Evolutionary conservation across 1,140 invertebrate species (phyloP).

Genomic region (Lysiphlebus fabarum): DNA sequence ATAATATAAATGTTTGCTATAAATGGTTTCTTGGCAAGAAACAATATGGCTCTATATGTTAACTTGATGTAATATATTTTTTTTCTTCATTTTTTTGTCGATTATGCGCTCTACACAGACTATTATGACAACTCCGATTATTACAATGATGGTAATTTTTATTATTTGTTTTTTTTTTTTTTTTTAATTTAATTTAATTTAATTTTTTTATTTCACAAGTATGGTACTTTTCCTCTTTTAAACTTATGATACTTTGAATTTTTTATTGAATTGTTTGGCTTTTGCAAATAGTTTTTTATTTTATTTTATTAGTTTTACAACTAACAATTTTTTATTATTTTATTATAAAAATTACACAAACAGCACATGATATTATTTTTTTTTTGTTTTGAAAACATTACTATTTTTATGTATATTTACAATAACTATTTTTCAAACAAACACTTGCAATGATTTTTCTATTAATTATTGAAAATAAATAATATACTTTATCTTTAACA

Average conservation of each 20-base stretch:
- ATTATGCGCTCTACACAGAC: slow-evolving; percentile 53
- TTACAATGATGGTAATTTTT: slow-evolving; percentile 56
- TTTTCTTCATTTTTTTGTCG: slow-evolving; percentile 52
- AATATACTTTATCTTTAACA: neutral
- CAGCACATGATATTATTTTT: neutral
- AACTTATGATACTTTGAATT: neutral
- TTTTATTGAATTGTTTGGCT: slow-evolving; percentile 20
- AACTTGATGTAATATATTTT: slow-evolving; percentile 51
- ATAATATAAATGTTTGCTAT: slow-evolving; percentile 39
- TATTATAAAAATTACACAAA: neutral
- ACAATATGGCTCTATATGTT: slow-evolving; percentile 41
- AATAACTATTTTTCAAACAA: neutral
- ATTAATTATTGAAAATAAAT: neutral
- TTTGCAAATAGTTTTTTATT: slow-evolving; percentile 10
- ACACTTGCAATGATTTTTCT: neutral
- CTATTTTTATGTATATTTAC: neutral
- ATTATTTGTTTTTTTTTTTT: slow-evolving; percentile 26
- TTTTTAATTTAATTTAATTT: too few species aligned
- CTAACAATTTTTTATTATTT: neutral
- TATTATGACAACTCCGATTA: slow-evolving; percentile 57
- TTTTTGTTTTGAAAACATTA: neutral
- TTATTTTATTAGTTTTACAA: neutral
- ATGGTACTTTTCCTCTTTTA: slow-evolving; percentile 10
- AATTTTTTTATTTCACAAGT: slow-evolving; percentile 20
- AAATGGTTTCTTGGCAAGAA: slow-evolving; percentile 33